A percentile compares a stretch with the other conserved stretches of the same genome.
These are phyloP conservation scores for Hydrozoanthus tunicans DNA, from an alignment of 64 coral and sea anemone genomes.

Conservation along the genomic window DNA sequence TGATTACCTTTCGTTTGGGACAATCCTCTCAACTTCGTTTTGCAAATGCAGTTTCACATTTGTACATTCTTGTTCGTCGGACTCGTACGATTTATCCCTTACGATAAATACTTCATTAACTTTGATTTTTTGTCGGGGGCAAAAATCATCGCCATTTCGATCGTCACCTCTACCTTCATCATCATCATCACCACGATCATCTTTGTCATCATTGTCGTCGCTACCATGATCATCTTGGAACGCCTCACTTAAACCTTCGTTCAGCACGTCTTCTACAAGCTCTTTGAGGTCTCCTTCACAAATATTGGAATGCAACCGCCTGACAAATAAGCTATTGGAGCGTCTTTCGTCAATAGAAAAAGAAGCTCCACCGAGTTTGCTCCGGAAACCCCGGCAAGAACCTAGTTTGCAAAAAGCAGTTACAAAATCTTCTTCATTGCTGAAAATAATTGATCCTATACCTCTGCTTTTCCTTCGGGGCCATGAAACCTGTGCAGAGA, in stretches of 20 bases:
- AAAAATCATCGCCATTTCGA: not conserved
- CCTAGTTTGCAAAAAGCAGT: not conserved
- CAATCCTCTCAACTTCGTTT: not conserved
- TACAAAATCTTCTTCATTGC: conserved; percentile 3
- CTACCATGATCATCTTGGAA: not conserved
- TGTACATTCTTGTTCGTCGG: conserved; percentile 1
- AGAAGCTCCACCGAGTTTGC: not conserved
- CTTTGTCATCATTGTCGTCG: not conserved
- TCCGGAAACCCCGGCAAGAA: too few relatives aligned
- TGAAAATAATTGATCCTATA: not conserved
- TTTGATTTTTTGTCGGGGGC: not conserved
- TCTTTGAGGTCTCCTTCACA: conserved; percentile 6
- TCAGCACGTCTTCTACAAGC: conserved; percentile 23
- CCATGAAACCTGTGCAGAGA: conserved; percentile 3
- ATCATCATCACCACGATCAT: not conserved
- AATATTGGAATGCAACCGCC: not conserved
- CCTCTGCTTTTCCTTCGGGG: conserved; percentile 24
- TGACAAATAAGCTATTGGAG: not conserved
- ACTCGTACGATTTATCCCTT: conserved; percentile 26
- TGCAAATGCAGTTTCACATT: not conserved
- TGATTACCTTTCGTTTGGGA: not conserved
- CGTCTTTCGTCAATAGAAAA: conserved; percentile 8
- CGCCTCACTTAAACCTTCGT: not conserved
- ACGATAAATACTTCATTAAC: not conserved
- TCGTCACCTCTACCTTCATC: not conserved